phyloP scores from a whole-genome alignment of 2,888 invertebrate genomes.

The Prosopocoilus inquinatus region DNA sequence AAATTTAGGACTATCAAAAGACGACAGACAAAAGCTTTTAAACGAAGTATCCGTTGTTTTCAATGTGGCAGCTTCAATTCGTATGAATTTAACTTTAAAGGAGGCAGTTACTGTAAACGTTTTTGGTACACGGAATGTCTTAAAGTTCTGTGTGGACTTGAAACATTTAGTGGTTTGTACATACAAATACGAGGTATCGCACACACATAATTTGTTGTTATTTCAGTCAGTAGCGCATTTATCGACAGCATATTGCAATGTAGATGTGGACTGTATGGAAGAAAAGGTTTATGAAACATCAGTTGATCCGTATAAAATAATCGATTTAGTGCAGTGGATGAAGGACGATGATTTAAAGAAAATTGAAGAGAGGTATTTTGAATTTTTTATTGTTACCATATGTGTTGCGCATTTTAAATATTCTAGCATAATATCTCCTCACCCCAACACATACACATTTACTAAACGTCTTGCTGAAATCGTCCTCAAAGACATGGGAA shows the following conservation, averaged over 20 bases:
- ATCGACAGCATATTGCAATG: constrained; percentile 86
- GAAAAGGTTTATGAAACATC: constrained; percentile 71
- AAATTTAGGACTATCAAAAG: constrained; percentile 49
- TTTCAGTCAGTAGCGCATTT: constrained; percentile 56
- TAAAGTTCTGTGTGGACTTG: constrained; percentile 40
- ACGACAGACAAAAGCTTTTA: constrained; percentile 52
- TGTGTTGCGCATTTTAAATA: too few relatives aligned
- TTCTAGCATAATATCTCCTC: too few relatives aligned
- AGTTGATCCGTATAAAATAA: constrained; percentile 60
- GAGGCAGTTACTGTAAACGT: constrained; percentile 61
- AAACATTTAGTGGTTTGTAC: constrained; percentile 3
- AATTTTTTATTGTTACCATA: too few relatives aligned
- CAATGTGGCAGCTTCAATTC: constrained; percentile 66
- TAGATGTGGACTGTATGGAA: constrained; percentile 70
- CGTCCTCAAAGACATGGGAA: constrained; percentile 56
- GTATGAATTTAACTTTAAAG: constrained; percentile 61
- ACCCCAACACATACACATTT: constrained; percentile 92
- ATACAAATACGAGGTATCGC: background rate
- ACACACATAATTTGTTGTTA: background rate
- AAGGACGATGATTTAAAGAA: constrained; percentile 9
- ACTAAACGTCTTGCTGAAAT: constrained; percentile 93
- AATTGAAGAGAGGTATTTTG: constrained; percentile 6
- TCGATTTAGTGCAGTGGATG: constrained; percentile 54
- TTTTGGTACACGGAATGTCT: constrained; percentile 55
- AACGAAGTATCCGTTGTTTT: constrained; percentile 59